A percentile compares a stretch with the other conserved stretches of the same genome.
Evolutionary conservation across 2,113 vertebrate genomes (phyloP).

Genomic region (Oreamnos americanus): DNA sequence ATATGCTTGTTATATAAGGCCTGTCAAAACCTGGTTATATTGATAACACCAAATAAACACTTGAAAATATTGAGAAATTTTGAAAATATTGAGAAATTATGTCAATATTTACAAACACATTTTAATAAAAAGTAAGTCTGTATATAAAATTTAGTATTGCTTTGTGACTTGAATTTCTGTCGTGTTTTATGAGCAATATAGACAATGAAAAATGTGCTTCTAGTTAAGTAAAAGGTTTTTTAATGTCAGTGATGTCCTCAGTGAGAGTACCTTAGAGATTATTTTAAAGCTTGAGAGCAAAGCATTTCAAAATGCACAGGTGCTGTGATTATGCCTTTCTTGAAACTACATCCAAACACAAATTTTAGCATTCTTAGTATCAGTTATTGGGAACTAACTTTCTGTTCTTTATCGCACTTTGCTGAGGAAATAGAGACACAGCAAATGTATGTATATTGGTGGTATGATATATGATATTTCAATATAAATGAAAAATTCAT

Average conservation of each 20-base stretch:
- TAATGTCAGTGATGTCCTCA: not conserved
- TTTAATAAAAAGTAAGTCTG: not conserved
- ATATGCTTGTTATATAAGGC: not conserved
- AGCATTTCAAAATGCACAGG: not conserved
- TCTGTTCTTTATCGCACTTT: not conserved
- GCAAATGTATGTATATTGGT: not conserved
- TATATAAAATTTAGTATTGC: not conserved
- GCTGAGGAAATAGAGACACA: not conserved
- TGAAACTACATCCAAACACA: not conserved
- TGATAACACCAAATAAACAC: not conserved
- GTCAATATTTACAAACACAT: not conserved
- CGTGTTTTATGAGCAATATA: not conserved
- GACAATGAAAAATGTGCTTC: not conserved
- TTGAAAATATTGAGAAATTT: not conserved
- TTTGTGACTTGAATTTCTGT: not conserved
- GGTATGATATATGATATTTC: not conserved
- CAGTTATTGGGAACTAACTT: not conserved
- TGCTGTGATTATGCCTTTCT: not conserved
- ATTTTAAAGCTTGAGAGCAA: not conserved
- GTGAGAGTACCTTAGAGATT: not conserved
- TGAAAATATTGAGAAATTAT: not conserved
- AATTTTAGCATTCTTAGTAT: not conserved
- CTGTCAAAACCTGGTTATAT: not conserved
- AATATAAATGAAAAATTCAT: not conserved
- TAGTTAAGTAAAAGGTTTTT: not conserved